Evolutionary conservation across 2,888 invertebrate species (phyloP).

Genomic region (Ornithoptera priamus): DNA sequence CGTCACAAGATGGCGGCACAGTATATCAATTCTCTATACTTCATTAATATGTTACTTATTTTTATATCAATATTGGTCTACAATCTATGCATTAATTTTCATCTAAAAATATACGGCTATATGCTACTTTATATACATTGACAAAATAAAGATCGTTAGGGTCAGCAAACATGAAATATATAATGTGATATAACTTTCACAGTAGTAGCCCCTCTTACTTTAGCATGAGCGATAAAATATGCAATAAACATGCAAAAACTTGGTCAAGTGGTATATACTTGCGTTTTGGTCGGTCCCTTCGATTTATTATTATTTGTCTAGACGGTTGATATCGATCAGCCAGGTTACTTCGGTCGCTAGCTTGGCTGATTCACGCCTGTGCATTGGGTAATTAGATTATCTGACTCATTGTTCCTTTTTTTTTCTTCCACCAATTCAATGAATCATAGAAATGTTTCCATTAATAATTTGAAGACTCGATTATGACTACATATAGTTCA

Average conservation of each 20-base stretch:
- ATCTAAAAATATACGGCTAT: too few species aligned
- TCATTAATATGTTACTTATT: too few species aligned
- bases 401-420: constrained; percentile 30
- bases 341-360: constrained; percentile 14
- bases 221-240: background rate
- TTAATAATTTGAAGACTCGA: too few species aligned
- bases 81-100: too few species aligned
- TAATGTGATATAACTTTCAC: background rate
- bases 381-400: constrained; percentile 29
- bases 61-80: too few species aligned
- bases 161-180: too few species aligned
- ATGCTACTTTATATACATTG: too few species aligned
- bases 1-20: too few species aligned
- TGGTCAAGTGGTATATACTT: constrained; percentile 15
- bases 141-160: too few species aligned
- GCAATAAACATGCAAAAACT: constrained; percentile 19
- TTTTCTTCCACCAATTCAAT: constrained; percentile 7
- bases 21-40: too few species aligned
- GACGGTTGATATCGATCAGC: constrained; percentile 27
- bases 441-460: constrained; percentile 1
- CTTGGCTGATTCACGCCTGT: constrained; percentile 26
- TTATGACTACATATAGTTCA: background rate
- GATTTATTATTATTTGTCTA: constrained; percentile 31
- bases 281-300: constrained; percentile 21
- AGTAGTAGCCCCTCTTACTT: background rate